These are phyloP conservation scores for Podiceps cristatus DNA, from an alignment of 2,113 vertebrate genomes.

Conservation along the genomic window DNA sequence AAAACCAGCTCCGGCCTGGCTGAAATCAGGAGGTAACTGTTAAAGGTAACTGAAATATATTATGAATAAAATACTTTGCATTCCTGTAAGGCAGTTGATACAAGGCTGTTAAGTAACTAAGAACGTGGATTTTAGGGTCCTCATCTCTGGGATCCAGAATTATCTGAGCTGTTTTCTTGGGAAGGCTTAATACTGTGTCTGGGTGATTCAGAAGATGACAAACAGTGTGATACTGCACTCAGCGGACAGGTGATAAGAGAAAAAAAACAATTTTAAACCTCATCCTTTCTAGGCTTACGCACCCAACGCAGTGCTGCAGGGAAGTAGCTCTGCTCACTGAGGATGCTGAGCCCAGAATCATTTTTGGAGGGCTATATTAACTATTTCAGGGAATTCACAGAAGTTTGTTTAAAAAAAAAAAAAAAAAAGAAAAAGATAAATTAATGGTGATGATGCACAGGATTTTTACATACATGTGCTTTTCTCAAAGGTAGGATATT, in stretches of 20 bases:
- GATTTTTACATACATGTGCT: not conserved
- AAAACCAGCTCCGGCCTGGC: too few relatives aligned
- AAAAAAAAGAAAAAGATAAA: not conserved
- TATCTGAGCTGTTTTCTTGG: not conserved
- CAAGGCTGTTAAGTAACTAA: not conserved
- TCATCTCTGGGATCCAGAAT: not conserved
- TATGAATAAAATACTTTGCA: not conserved
- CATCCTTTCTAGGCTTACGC: not conserved
- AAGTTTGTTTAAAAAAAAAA: not conserved
- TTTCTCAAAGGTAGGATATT: not conserved
- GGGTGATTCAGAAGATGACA: not conserved
- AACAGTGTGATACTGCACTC: not conserved
- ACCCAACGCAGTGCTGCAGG: not conserved
- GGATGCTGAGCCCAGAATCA: not conserved
- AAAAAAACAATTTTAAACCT: not conserved
- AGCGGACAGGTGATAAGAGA: fast-evolving
- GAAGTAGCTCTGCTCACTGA: not conserved
- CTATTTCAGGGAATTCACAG: not conserved
- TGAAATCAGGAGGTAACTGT: too few relatives aligned
- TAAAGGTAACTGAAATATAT: not conserved
- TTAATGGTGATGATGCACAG: not conserved
- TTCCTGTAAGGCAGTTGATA: not conserved
- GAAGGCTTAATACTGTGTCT: not conserved
- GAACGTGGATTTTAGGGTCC: not conserved
- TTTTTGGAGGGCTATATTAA: not conserved